Conservation (phyloP, 2,888 invertebrate species). For the Platycnemis pennipes region DNA sequence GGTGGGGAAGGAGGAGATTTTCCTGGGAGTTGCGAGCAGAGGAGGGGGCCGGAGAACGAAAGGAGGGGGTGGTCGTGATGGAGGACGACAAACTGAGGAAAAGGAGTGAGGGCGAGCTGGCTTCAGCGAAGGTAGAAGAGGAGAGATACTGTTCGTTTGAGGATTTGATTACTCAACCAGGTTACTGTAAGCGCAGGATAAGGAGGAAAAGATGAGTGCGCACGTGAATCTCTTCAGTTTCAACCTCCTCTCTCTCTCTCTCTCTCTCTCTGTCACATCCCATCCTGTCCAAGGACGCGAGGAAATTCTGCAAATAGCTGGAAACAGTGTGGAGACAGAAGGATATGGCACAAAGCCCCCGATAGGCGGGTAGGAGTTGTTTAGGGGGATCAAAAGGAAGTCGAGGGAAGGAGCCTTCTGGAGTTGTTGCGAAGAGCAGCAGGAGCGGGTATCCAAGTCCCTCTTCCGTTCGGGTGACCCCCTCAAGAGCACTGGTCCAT, state of each 20-base stretch:
- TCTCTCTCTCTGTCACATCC: not conserved
- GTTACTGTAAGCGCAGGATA: slow-evolving; percentile 49
- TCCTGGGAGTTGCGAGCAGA: not conserved
- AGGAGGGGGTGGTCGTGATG: not conserved
- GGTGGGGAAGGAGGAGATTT: not conserved
- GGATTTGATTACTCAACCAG: slow-evolving; percentile 53
- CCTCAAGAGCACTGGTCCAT: slow-evolving; percentile 57
- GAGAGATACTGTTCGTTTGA: slow-evolving; percentile 30
- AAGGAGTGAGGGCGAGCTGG: not conserved
- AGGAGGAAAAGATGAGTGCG: slow-evolving; percentile 29
- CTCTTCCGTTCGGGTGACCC: slow-evolving; percentile 58
- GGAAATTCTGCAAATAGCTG: slow-evolving; percentile 36
- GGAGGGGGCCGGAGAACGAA: not conserved
- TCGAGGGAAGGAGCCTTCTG: slow-evolving; percentile 21
- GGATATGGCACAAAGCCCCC: slow-evolving; percentile 51
- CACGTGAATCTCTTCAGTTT: not conserved
- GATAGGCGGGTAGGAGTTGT: slow-evolving; percentile 24
- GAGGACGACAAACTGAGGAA: not conserved
- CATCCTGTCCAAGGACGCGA: not conserved
- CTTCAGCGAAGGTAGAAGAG: not conserved
- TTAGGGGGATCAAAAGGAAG: slow-evolving; percentile 13
- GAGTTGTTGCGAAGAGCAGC: not conserved
- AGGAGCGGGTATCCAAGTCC: slow-evolving; percentile 14
- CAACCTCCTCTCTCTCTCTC: not conserved
- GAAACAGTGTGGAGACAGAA: slow-evolving; percentile 63